phyloP scores from a whole-genome alignment of 2,888 invertebrate species.

The Parapristionchus giblindavisi region DNA sequence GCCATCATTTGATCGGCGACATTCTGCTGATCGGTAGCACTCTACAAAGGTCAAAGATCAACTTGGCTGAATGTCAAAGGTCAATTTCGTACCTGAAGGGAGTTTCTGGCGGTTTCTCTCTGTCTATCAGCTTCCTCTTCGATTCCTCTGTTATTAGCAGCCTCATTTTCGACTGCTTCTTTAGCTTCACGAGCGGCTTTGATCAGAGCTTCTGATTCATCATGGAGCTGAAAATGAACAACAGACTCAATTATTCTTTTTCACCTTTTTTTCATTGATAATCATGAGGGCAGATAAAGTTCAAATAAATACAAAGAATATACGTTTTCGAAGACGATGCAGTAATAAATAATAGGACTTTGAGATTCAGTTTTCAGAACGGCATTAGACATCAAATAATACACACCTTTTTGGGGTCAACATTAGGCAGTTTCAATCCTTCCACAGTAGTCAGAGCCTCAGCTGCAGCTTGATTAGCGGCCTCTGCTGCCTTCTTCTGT shows the following conservation, averaged over 20 bases:
- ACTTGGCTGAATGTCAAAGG: neutral
- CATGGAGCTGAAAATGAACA: conserved; percentile 17
- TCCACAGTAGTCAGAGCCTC: conserved; percentile 83
- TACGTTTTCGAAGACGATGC: too few species aligned
- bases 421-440: conserved; percentile 81
- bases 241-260: too few species aligned
- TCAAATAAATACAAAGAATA: too few species aligned
- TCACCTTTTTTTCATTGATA: too few species aligned
- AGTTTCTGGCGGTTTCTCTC: conserved; percentile 9
- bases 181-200: conserved; percentile 22
- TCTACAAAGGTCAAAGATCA: conserved; percentile 67
- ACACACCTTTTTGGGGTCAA: conserved; percentile 74
- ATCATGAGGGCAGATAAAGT: too few species aligned
- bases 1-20: conserved; percentile 75
- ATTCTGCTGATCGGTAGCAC: conserved; percentile 78
- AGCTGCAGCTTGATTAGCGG: conserved; percentile 84
- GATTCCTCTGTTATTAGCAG: conserved; percentile 66
- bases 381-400: too few species aligned
- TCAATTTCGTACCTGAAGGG: conserved; percentile 59
- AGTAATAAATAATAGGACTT: neutral
- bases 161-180: conserved; percentile 32
- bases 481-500: conserved; percentile 75
- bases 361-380: neutral
- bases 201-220: conserved; percentile 25
- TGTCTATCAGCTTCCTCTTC: conserved; percentile 76